These are phyloP conservation scores for Neodiprion lecontei DNA, from an alignment of 1,140 invertebrate genomes.

Conservation along the genomic window DNA sequence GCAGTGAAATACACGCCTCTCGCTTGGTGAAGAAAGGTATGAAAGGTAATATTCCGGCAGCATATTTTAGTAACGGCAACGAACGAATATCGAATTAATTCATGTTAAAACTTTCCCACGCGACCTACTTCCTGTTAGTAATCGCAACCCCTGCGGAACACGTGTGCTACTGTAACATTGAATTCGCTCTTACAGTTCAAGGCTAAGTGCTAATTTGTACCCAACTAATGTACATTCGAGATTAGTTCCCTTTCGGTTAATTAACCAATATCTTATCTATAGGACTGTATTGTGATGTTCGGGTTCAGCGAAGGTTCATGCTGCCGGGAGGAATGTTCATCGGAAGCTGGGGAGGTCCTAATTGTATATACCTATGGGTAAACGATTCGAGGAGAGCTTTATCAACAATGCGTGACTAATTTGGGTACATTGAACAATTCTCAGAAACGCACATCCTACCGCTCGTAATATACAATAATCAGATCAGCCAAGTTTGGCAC, in stretches of 20 bases:
- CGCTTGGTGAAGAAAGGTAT: no score
- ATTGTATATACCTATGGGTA: not conserved
- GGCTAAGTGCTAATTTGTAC: not conserved
- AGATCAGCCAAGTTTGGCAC: no score
- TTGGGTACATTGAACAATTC: not conserved
- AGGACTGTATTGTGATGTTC: not conserved
- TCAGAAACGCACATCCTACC: not conserved
- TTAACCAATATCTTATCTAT: constrained; percentile 1
- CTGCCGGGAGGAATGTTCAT: not conserved
- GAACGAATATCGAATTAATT: no score
- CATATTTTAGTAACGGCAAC: no score
- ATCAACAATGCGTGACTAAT: not conserved
- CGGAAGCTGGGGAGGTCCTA: not conserved
- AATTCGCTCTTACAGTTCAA: not conserved
- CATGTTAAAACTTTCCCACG: no score
- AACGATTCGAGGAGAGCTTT: constrained; percentile 1
- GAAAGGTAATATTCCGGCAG: no score
- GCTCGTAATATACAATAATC: no score
- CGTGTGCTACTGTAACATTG: not conserved
- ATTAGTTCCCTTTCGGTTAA: not conserved
- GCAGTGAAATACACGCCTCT: not conserved
- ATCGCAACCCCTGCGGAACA: no score
- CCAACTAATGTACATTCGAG: not conserved
- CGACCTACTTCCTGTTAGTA: no score
- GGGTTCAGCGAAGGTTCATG: not conserved